Conservation (phyloP, 2,888 invertebrate species). For the Odontothrips loti region DNA sequence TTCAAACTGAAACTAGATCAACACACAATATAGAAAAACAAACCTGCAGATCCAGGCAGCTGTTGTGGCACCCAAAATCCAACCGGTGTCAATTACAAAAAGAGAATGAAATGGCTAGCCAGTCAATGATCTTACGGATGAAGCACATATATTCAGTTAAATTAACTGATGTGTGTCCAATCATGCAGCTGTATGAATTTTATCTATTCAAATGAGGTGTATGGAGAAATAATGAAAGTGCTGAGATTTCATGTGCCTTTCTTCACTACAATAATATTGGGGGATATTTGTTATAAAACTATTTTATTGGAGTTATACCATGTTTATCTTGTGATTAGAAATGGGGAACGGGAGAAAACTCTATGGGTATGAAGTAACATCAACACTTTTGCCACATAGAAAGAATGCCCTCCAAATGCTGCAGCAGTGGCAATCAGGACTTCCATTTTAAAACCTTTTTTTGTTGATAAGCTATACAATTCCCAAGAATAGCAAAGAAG, state of each 20-base stretch:
- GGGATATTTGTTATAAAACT: neutral
- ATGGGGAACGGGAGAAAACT: neutral
- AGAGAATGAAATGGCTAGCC: conserved; percentile 3
- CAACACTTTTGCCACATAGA: neutral
- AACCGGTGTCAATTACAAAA: conserved; percentile 7
- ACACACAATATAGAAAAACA: conserved; percentile 11
- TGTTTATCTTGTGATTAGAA: neutral
- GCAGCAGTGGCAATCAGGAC: neutral
- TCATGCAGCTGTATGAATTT: neutral
- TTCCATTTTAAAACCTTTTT: neutral
- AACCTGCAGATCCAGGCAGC: conserved; percentile 21
- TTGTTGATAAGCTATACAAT: too few relatives aligned
- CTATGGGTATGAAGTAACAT: conserved; percentile 17
- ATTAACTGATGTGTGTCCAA: conserved; percentile 11
- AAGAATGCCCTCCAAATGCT: neutral
- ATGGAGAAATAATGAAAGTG: neutral
- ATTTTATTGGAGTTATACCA: neutral
- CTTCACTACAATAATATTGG: neutral
- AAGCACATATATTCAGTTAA: neutral
- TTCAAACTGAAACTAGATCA: conserved; percentile 1
- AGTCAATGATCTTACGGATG: neutral
- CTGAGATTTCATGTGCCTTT: neutral
- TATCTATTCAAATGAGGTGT: neutral
- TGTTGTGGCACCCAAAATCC: conserved; percentile 17
- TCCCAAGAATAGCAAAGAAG: too few relatives aligned